A percentile compares a stretch with the other conserved stretches of the same genome.
Evolutionary conservation across 2,113 vertebrate species (phyloP).

Genomic region (Hypanus sabinus): DNA sequence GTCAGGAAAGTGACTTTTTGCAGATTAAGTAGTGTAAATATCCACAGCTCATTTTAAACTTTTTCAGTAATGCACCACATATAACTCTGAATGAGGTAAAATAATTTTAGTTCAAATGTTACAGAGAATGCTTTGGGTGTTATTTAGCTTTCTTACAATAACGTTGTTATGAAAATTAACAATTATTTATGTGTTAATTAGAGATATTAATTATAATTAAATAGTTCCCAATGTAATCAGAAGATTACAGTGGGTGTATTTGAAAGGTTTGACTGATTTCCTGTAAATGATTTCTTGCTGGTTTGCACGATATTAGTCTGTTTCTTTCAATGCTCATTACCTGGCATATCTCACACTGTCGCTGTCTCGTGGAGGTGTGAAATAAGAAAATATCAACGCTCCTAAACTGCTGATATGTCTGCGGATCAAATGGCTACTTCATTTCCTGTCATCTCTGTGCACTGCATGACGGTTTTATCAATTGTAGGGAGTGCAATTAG

Average conservation of each 20-base stretch:
- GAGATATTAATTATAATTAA: constrained; percentile 34
- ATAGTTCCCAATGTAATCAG: constrained; percentile 3
- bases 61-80: neutral
- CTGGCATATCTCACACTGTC: constrained; percentile 20
- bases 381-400: constrained; percentile 10
- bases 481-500: constrained; percentile 20
- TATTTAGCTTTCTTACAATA: neutral
- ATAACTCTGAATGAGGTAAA: neutral
- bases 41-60: neutral
- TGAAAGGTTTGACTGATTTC: constrained; percentile 30
- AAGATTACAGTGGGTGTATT: constrained; percentile 29
- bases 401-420: constrained; percentile 27
- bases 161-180: constrained; percentile 9
- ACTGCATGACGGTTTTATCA: constrained; percentile 3
- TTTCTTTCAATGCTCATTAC: constrained; percentile 30
- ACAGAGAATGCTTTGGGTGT: neutral
- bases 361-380: constrained; percentile 23
- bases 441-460: constrained; percentile 32
- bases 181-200: constrained; percentile 26
- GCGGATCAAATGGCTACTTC: constrained; percentile 35
- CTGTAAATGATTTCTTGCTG: constrained; percentile 23
- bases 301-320: constrained; percentile 26
- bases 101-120: neutral
- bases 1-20: neutral
- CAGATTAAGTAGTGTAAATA: neutral